Percentiles rank a stretch among this genome's conserved stretches.
These are phyloP conservation scores for Callinectes sapidus DNA, from an alignment of 2,888 invertebrate genomes.

Conservation along the genomic window DNA sequence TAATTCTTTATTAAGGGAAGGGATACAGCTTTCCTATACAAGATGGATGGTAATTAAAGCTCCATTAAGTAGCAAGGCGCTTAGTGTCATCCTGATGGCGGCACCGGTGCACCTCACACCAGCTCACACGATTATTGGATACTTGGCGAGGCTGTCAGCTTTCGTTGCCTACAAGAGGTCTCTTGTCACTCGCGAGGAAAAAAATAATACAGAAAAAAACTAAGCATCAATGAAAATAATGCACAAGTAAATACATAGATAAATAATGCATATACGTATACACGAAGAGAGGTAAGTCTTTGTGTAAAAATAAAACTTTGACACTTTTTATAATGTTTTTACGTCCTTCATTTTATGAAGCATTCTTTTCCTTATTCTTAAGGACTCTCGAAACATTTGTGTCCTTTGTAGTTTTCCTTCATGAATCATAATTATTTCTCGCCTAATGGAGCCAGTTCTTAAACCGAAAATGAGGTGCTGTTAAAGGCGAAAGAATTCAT, in stretches of 20 bases:
- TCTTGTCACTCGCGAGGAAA: background rate
- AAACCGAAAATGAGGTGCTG: background rate
- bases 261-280: background rate
- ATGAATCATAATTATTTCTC: conserved; percentile 1
- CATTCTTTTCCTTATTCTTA: background rate
- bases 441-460: background rate
- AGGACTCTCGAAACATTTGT: background rate
- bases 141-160: too few relatives aligned
- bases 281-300: background rate
- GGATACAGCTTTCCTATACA: too few relatives aligned
- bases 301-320: background rate
- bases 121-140: too few relatives aligned
- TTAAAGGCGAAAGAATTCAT: background rate
- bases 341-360: background rate
- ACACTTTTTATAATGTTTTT: background rate
- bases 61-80: too few relatives aligned
- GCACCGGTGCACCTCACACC: too few relatives aligned
- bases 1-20: too few relatives aligned
- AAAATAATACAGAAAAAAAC: background rate
- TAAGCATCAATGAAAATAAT: background rate
- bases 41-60: too few relatives aligned
- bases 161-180: background rate
- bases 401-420: background rate
- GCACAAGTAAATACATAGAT: background rate
- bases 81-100: too few relatives aligned